Base-by-base conservation (phyloP, 2,888 invertebrate genomes). In the Gibbula magus region DNA sequence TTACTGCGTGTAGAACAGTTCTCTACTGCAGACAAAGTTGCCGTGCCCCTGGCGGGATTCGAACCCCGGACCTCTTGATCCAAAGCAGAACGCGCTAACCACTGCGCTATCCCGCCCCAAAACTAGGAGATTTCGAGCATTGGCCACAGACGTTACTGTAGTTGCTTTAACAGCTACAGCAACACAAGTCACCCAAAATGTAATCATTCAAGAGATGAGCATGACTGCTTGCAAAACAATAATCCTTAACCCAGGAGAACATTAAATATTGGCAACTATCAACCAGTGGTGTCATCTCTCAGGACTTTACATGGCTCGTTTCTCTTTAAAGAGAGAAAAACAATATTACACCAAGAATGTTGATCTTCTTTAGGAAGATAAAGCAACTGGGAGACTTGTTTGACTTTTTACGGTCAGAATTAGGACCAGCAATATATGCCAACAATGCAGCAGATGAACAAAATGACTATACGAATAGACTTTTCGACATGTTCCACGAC, bases 231-330 rank as follows among this genome's bases (percentile, higher is more conserved):
- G 73, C 25, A 35, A 20, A 29, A 78, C 22, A 51, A n/a, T 80
- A 2, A 77, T 78, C 75, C 61, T 75, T 10, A 75, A 51, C 45
- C 80, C 77, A 73, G 20, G 53, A 20, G 2, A 80, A 80, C 67
- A 80, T 80, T 4, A 73, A 66, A 29, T 80, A 77, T 53, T n/a
- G 51, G n/a, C 35, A 74, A 32, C 16, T 51, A 29, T 56, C 61
- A 18, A 29, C 73, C 25, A 77, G 45, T 51, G 7, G 35, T n/a
- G n/a, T n/a, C n/a, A n/a, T n/a, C n/a, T n/a, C n/a, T n/a, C n/a
- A n/a, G n/a, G n/a, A n/a, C n/a, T 80, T 80, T 52, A 16, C 66
- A 53, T 80, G 80, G 80, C 73, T 80, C 1, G 39, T 66, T 16
- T 4, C 70, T 18, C 61, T 80, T 1, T 25, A 77, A 4, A 45